Evolutionary conservation across 2,113 vertebrate genomes (phyloP), one percentile per base, ranked within the genome.

Genomic region (Brachirus orientalis): DNA sequence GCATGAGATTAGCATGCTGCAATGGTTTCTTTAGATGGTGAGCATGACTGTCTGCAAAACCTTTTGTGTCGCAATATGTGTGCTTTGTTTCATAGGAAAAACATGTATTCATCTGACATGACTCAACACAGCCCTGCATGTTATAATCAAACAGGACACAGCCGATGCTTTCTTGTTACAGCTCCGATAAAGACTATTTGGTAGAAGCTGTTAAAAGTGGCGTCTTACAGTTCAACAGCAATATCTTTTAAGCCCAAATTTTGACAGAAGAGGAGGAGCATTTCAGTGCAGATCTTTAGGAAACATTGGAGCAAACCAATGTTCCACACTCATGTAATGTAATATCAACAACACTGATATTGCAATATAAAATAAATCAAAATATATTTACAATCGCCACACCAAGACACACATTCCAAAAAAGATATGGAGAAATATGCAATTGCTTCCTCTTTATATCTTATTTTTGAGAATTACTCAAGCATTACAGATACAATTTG

Each of bases 401-500:
- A 48, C 17, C 19, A n/a, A n/a, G n/a, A 16, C 17, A 44, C 13
- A 10, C n/a, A 19, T 6, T 1, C 6, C 19, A 60, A 57, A 83
- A n/a, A 82, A 77, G 38, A 55, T 41, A 70, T 65, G 53, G 80
- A 67, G 45, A 69, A 75, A 70, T 89, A 92, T 92, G 88, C 85
- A 93, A 95, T 95, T 92, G 92, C 69, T 82, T 83, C 19, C 79
- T 80, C 88, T 91, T 91, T 93, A 90, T n/a, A 86, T 83, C 87
- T 93, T 90, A 94, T 94, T 93, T 94, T 94, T 94, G 86, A 90
- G 94, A 92, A 93, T 92, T 86, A 93, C 83, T 59, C 75, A 59
- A 87, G 84, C 88, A 82, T 88, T 85, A 86, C 79, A 90, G 91
- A 93, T 91, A 91, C 81, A 92, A 94, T 94, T 88, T 89, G 82